Evolutionary conservation across 1,140 invertebrate species (phyloP), one percentile per base, ranked within the genome.

Genomic region (Drosophila tsacasi): DNA sequence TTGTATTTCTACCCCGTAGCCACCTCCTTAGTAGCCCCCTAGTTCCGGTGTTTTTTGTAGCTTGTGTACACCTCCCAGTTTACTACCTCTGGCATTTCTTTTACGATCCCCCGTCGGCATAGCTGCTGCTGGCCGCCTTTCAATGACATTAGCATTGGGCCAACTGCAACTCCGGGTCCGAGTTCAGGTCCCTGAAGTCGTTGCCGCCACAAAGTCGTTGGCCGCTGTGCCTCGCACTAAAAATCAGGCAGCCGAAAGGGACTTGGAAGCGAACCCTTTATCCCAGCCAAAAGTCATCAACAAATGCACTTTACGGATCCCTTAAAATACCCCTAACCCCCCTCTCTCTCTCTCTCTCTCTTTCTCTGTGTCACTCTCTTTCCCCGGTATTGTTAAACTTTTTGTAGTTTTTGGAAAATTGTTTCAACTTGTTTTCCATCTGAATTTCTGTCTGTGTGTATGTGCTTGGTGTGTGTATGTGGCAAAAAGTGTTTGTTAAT

Each of bases 11-110:
- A 79, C 65, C 60, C 64, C 64, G 25, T 64, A 74, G 54, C 55
- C 37, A 44, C 19, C 50, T 37, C 50, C 74, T 75, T 27, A 57
- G 61, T 76, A 61, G 55, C 35, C 59, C 65, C 32, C 25, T 12
- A 57, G 73, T 61, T 69, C 37, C 77, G 50, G 67, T 25, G 35
- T 61, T 86, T 76, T 73, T 64, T 69, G 81, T 83, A 75, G 68
- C 75, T 89, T 81, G 79, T 79, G 64, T 47, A 32, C 75, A 73
- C 47, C 81, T 30, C n/a, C 65, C 44, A 42, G 50, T 87, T 87
- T 80, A 89, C 69, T 79, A 79, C 79, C 87, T 80, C 25, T 79
- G 87, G 32, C 69, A 82, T 74, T 91, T 91, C 81, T 80, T 90
- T 91, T 90, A 89, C 75, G 85, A 89, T 89, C 63, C 83, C 71